Conservation (phyloP, 64 coral and sea anemone genomes). For the Porites australiensis region DNA sequence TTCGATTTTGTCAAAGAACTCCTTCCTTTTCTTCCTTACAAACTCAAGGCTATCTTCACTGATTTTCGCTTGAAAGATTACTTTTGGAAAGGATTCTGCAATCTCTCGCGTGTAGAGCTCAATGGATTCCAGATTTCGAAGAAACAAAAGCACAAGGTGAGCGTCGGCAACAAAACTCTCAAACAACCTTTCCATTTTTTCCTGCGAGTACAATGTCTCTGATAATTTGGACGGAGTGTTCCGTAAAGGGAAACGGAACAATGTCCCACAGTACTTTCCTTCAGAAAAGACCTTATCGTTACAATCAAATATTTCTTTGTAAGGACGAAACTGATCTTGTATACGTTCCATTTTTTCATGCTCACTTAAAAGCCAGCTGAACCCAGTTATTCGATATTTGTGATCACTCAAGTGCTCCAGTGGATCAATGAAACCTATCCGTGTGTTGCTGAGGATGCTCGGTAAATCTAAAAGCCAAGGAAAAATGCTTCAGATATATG, state of each 20-base stretch:
- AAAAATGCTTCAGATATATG: too few relatives aligned
- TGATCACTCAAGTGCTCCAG: constrained; percentile 61
- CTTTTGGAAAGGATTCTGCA: not conserved
- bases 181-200: constrained; percentile 74
- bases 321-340: constrained; percentile 79
- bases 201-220: constrained; percentile 71
- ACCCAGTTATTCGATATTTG: constrained; percentile 59
- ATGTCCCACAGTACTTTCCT: constrained; percentile 69
- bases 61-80: constrained; percentile 51
- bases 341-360: constrained; percentile 3
- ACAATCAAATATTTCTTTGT: constrained; percentile 70
- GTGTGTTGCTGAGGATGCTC: constrained; percentile 64
- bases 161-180: constrained; percentile 75
- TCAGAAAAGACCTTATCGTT: constrained; percentile 36
- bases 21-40: constrained; percentile 27
- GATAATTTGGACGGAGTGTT: constrained; percentile 65
- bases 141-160: constrained; percentile 55
- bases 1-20: constrained; percentile 38
- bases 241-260: constrained; percentile 87
- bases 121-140: constrained; percentile 80
- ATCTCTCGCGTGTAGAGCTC: constrained; percentile 55
- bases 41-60: constrained; percentile 20
- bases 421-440: constrained; percentile 69
- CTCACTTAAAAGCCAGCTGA: not conserved
- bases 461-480: constrained; percentile 90